Evolutionary conservation across 2,113 vertebrate genomes (phyloP).

Genomic region (Pterocles gutturalis): DNA sequence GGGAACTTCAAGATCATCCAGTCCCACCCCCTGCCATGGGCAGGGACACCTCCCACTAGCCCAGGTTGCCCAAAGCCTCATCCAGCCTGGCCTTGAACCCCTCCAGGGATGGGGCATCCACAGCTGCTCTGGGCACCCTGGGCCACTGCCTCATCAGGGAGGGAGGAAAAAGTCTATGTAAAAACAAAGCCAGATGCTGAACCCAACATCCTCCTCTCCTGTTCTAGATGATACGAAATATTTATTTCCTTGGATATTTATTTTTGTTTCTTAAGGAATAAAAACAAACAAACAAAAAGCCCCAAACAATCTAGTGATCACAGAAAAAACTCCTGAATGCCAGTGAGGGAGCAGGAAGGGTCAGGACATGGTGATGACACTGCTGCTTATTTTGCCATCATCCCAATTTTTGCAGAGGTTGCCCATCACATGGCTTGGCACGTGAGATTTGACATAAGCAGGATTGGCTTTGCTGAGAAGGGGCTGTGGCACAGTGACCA

Average conservation of each 20-base stretch:
- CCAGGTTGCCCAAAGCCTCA: too few relatives aligned
- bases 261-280: not conserved
- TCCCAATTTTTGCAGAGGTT: not conserved
- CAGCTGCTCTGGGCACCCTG: too few relatives aligned
- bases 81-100: too few relatives aligned
- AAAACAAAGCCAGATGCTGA: not conserved
- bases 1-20: too few relatives aligned
- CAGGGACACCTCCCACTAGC: too few relatives aligned
- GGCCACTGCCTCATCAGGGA: too few relatives aligned
- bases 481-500: rapidly evolving
- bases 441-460: not conserved
- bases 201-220: not conserved
- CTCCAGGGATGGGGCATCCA: too few relatives aligned
- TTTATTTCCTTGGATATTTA: not conserved
- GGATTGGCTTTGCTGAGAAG: not conserved
- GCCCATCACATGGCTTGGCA: not conserved
- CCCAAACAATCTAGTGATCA: not conserved
- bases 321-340: not conserved
- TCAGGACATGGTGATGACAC: not conserved
- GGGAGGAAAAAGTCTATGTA: too few relatives aligned
- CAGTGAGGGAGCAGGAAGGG: not conserved
- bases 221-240: not conserved
- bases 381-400: not conserved
- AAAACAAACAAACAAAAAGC: not conserved
- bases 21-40: too few relatives aligned